phyloP scores from a whole-genome alignment of 2,888 invertebrate species.

The Ectropis crepuscularia region DNA sequence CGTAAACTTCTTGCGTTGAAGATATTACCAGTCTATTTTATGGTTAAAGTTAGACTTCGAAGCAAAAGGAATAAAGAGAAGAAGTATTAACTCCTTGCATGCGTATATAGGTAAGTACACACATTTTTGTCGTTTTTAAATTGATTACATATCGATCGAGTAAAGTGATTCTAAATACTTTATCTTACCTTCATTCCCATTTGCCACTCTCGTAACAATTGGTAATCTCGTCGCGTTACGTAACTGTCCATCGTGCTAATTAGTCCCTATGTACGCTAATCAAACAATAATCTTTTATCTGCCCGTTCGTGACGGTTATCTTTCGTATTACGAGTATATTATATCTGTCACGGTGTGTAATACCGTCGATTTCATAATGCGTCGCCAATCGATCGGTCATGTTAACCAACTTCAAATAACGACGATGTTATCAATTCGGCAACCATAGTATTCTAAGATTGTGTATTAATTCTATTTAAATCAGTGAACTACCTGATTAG shows the following conservation, averaged over 20 bases:
- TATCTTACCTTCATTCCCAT: not conserved
- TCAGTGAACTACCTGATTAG: too few relatives aligned
- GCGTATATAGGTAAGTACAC: too few relatives aligned
- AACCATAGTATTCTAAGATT: too few relatives aligned
- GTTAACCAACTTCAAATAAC: not conserved
- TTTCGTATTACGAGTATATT: not conserved
- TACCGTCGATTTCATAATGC: constrained; percentile 9
- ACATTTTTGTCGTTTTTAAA: too few relatives aligned
- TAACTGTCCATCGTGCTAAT: constrained; percentile 21
- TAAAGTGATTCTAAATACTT: not conserved
- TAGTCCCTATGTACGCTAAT: constrained; percentile 25
- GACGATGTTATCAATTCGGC: too few relatives aligned
- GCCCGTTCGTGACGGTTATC: constrained; percentile 29
- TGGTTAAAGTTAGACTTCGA: too few relatives aligned
- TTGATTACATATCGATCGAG: too few relatives aligned
- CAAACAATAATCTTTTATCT: constrained; percentile 25
- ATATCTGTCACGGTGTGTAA: constrained; percentile 8
- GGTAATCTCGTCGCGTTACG: constrained; percentile 4
- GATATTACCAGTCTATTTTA: too few relatives aligned
- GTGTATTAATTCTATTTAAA: too few relatives aligned
- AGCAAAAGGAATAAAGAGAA: too few relatives aligned
- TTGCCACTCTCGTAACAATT: constrained; percentile 6
- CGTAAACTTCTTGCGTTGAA: too few relatives aligned
- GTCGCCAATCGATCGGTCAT: not conserved
- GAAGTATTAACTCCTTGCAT: too few relatives aligned